Base-by-base conservation (phyloP, 2,888 invertebrate species). In the Pilophorus perplexus region DNA sequence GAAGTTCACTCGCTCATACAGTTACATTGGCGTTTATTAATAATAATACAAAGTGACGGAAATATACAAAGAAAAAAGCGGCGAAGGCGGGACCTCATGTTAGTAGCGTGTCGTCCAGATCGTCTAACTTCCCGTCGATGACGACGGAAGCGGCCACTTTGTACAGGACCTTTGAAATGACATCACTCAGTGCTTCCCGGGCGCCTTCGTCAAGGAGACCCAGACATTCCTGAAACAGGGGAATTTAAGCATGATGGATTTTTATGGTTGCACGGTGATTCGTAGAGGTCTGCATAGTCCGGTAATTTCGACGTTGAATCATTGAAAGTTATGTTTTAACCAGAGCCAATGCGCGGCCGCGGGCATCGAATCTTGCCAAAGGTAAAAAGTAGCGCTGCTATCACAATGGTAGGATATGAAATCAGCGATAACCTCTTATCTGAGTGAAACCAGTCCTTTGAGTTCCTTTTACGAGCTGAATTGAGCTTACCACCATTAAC, bases 111-210 rank as follows among this genome's bases (percentile, higher is more conserved):
- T 92, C 91, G 78, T 96, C 96, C 70, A 95, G 83, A 76, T 95
- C 92, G 75, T 94, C 93, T 77, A 93, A 90, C 77, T 90, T 90
- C 71, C 89, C 88, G 76, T 90, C 89, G 16, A 88, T 82, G 75
- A 88, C 88, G 37, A 84, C 83, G 18, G 64, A 52, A 1, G 57
- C 33, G 68, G 85, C 80, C 14, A 86, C 83, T 79, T 93, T 93
- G 69, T 88, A 86, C 75, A 93, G 80, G 69, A 92, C 90, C 80
- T 94, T 94, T 75, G 85, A 86, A 72, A 93, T 89, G 68, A 94
- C 93, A 78, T 96, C 96, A 68, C 83, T 84, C 70, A 97, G 80
- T 2, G 94, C 89, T 77, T 95, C 95, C 72, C 86, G 85, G 71
- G 93, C 94, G 62, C 95, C 95, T 54, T 85, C 82, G 72, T 96